Conservation (phyloP, 2,888 invertebrate genomes). For the Sacculina carcini region DNA sequence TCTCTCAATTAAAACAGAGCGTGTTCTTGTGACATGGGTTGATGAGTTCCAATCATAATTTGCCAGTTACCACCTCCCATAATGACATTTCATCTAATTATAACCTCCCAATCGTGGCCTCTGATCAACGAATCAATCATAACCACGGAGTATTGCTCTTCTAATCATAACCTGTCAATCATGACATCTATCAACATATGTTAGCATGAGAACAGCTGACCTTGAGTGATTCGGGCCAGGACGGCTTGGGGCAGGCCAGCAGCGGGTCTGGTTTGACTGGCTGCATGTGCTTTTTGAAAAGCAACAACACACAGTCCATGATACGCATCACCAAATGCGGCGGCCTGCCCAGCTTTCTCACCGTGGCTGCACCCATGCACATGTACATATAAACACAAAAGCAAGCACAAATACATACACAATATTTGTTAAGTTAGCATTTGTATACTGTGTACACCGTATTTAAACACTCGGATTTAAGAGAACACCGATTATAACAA, state of each 20-base stretch:
- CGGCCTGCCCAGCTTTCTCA: constrained; percentile 74
- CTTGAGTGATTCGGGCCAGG: constrained; percentile 87
- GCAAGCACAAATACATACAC: constrained; percentile 3
- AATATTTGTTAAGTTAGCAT: constrained; percentile 13
- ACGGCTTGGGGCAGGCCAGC: constrained; percentile 66
- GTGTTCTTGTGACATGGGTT: too few relatives aligned
- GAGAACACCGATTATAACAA: neutral
- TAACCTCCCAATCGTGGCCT: too few relatives aligned
- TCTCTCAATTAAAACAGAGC: too few relatives aligned
- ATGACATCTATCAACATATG: neutral
- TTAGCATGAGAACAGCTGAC: constrained; percentile 22
- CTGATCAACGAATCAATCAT: too few relatives aligned
- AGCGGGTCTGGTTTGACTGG: constrained; percentile 52
- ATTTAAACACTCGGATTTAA: neutral
- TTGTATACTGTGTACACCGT: neutral
- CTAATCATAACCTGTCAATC: neutral
- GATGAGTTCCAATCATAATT: too few relatives aligned
- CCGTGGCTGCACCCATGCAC: constrained; percentile 33
- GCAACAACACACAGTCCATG: constrained; percentile 82
- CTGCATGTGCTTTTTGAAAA: constrained; percentile 70
- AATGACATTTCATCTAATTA: too few relatives aligned
- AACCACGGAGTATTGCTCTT: too few relatives aligned
- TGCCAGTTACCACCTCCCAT: too few relatives aligned
- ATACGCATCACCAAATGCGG: constrained; percentile 90
- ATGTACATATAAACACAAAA: too few relatives aligned